These are phyloP conservation scores for Epizoanthus illoricatus DNA, from an alignment of 92 coral and sea anemone genomes.

Conservation along the genomic window DNA sequence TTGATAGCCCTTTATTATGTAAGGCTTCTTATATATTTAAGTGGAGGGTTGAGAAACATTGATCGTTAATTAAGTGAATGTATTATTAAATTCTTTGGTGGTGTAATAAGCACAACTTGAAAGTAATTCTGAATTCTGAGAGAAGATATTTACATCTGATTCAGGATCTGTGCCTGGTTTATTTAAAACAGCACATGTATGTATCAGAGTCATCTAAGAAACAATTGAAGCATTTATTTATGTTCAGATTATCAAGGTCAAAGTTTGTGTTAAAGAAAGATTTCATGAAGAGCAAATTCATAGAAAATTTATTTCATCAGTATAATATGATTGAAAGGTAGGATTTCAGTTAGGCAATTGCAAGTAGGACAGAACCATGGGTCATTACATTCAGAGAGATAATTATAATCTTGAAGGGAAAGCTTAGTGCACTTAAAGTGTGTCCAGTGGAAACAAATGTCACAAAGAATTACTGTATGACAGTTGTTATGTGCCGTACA, in stretches of 20 bases:
- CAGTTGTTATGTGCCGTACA: too few relatives aligned
- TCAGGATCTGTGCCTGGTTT: conserved; percentile 50
- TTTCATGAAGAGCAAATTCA: conserved; percentile 35
- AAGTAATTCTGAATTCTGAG: conserved; percentile 41
- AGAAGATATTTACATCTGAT: conserved; percentile 46
- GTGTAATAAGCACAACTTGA: conserved; percentile 36
- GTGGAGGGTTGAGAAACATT: conserved; percentile 49
- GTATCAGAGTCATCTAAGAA: conserved; percentile 37
- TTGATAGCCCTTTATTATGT: background rate
- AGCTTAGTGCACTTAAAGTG: conserved; percentile 52
- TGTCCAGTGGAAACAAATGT: conserved; percentile 53
- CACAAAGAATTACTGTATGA: too few relatives aligned
- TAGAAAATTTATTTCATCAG: conserved; percentile 38
- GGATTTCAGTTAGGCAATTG: conserved; percentile 42
- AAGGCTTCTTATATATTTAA: conserved; percentile 45
- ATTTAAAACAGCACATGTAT: conserved; percentile 36
- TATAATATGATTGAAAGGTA: conserved; percentile 47
- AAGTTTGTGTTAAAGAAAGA: conserved; percentile 38
- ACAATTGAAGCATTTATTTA: conserved; percentile 42
- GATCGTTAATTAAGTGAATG: conserved; percentile 34
- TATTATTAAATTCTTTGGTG: conserved; percentile 41
- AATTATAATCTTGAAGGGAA: conserved; percentile 46
- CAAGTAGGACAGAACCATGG: conserved; percentile 52
- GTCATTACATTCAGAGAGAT: conserved; percentile 43
- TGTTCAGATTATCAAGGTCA: conserved; percentile 34